phyloP scores from a whole-genome alignment of 2,888 invertebrate genomes.

The Ashinkailepas kermadecensis region DNA sequence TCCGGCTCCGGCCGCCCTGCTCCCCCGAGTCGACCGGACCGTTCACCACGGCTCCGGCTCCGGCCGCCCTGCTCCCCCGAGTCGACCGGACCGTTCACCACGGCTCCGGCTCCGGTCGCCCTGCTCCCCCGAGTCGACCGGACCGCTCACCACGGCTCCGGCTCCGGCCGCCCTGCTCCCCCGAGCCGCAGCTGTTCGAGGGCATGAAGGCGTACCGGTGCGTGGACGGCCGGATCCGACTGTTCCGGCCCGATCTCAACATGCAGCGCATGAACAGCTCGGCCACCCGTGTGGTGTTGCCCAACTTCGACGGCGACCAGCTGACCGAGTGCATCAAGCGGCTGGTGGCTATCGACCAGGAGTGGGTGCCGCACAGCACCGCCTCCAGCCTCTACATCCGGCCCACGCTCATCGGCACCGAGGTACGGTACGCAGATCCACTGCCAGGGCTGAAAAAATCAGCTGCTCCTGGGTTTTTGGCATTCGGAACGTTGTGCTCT shows the following conservation, averaged over 20 bases:
- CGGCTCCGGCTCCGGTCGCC: neutral
- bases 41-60: too few relatives aligned
- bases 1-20: neutral
- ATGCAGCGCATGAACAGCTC: slow-evolving; percentile 86
- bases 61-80: neutral
- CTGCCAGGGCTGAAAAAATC: too few relatives aligned
- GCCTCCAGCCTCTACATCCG: slow-evolving; percentile 88
- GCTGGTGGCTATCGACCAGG: slow-evolving; percentile 82
- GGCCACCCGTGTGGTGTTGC: slow-evolving; percentile 74
- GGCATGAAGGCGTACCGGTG: slow-evolving; percentile 97
- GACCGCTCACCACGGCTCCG: too few relatives aligned
- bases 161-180: neutral
- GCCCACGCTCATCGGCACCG: slow-evolving; percentile 92
- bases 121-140: neutral
- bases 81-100: too few relatives aligned
- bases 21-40: neutral
- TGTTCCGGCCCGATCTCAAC: slow-evolving; percentile 93
- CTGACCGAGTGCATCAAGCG: slow-evolving; percentile 68
- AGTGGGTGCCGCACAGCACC: slow-evolving; percentile 93
- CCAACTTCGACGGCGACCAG: slow-evolving; percentile 79
- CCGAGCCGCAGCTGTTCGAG: slow-evolving; percentile 75
- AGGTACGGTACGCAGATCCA: slow-evolving; percentile 54
- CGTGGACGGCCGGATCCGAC: slow-evolving; percentile 77
- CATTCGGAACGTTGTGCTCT: too few relatives aligned
- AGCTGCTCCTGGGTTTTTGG: too few relatives aligned